Percentiles rank a stretch among this genome's conserved stretches.
These are phyloP conservation scores for Spizella passerina DNA, from an alignment of 2,797 vertebrate genomes.

Conservation along the genomic window DNA sequence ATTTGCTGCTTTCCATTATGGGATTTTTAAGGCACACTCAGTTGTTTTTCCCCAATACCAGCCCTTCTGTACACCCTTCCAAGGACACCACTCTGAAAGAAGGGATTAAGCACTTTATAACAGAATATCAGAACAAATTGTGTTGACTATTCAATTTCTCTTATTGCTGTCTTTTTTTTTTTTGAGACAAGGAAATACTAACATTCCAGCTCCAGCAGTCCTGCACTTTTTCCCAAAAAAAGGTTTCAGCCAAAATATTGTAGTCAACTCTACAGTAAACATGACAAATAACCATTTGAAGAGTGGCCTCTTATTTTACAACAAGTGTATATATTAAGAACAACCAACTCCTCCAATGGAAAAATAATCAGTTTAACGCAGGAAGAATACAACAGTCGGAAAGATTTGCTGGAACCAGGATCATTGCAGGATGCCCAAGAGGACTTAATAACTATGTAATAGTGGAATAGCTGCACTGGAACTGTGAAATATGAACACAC, in stretches of 20 bases:
- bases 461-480: not conserved
- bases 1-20: rapidly evolving
- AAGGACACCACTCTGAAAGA: not conserved
- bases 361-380: not conserved
- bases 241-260: not conserved
- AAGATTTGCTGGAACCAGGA: conserved; percentile 9
- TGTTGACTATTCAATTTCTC: not conserved
- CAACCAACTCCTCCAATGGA: not conserved
- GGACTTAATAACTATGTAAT: not conserved
- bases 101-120: not conserved
- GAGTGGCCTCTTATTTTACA: not conserved
- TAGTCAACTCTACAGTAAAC: not conserved
- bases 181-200: not conserved
- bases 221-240: not conserved
- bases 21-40: not conserved
- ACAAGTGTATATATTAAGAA: not conserved
- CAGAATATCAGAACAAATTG: not conserved
- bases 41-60: not conserved
- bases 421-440: not conserved
- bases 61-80: not conserved
- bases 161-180: not conserved
- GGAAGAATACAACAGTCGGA: not conserved
- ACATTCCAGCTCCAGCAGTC: not conserved
- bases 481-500: conserved; percentile 8
- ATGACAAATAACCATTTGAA: not conserved